These are phyloP conservation scores for Phania funesta DNA, from an alignment of 2,888 invertebrate genomes.

Conservation along the genomic window DNA sequence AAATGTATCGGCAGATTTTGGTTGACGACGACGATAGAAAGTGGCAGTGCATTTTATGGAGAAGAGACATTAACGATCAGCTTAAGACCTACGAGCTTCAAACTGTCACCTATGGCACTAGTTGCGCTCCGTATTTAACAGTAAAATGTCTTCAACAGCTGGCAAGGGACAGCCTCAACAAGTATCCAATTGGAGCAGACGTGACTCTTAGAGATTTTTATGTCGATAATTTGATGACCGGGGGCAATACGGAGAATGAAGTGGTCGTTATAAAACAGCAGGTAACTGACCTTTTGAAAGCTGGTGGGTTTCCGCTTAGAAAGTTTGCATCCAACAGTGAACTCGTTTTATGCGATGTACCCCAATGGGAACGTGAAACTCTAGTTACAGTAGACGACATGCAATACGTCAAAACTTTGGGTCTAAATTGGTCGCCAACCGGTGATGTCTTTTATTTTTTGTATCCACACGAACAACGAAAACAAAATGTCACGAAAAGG, in stretches of 20 bases:
- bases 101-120: conserved; percentile 62
- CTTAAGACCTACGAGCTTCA: conserved; percentile 3
- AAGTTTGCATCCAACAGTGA: conserved; percentile 62
- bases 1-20: conserved; percentile 65
- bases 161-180: conserved; percentile 27
- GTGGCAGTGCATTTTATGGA: conserved; percentile 64
- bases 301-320: conserved; percentile 56
- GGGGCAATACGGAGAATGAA: conserved; percentile 50
- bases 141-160: conserved; percentile 27
- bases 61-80: background rate
- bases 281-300: conserved; percentile 38
- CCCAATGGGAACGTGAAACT: conserved; percentile 25
- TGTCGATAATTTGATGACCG: conserved; percentile 66
- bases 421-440: conserved; percentile 51
- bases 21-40: conserved; percentile 20
- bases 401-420: conserved; percentile 50
- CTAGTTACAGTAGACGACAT: conserved; percentile 40
- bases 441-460: conserved; percentile 41
- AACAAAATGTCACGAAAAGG: conserved; percentile 21
- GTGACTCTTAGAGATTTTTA: conserved; percentile 64
- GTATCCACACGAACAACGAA: background rate
- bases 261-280: conserved; percentile 46
- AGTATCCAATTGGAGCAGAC: conserved; percentile 63
- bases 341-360: conserved; percentile 26
- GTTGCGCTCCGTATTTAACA: conserved; percentile 56